Evolutionary conservation across 2,888 invertebrate species (phyloP).

Genomic region (Chaitophorus viminalis): DNA sequence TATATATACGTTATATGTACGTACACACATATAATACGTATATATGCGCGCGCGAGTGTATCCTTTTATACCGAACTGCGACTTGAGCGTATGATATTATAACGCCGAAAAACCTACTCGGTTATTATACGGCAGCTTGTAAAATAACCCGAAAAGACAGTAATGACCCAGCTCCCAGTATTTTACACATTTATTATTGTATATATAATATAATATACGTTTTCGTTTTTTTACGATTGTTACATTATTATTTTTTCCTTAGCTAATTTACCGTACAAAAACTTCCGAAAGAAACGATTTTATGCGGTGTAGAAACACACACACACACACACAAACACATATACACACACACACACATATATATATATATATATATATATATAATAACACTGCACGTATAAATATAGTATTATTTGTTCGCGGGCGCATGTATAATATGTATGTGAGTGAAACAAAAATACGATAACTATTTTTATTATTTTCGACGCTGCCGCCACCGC

Average conservation of each 20-base stretch:
- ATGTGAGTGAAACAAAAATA: constrained; percentile 40
- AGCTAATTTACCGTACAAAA: constrained; percentile 56
- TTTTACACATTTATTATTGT: constrained; percentile 52
- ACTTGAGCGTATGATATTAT: constrained; percentile 32
- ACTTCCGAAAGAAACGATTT: constrained; percentile 54
- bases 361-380: not conserved
- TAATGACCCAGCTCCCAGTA: constrained; percentile 60
- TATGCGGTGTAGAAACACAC: constrained; percentile 17
- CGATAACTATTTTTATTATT: constrained; percentile 13
- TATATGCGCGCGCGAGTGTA: not conserved
- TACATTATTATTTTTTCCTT: constrained; percentile 19
- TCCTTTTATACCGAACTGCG: constrained; percentile 34
- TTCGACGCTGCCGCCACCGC: not conserved
- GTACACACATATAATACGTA: not conserved
- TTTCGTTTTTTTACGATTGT: constrained; percentile 48
- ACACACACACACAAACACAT: not conserved
- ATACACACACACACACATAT: not conserved
- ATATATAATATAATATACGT: not conserved
- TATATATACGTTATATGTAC: not conserved
- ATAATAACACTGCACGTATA: too few relatives aligned
- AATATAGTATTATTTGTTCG: not conserved
- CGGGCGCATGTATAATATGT: not conserved
- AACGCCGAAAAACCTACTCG: constrained; percentile 55
- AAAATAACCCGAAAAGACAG: constrained; percentile 62
- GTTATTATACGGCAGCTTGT: constrained; percentile 62